Conservation (phyloP, 2,113 vertebrate species). For the Heterochromis multidens region DNA sequence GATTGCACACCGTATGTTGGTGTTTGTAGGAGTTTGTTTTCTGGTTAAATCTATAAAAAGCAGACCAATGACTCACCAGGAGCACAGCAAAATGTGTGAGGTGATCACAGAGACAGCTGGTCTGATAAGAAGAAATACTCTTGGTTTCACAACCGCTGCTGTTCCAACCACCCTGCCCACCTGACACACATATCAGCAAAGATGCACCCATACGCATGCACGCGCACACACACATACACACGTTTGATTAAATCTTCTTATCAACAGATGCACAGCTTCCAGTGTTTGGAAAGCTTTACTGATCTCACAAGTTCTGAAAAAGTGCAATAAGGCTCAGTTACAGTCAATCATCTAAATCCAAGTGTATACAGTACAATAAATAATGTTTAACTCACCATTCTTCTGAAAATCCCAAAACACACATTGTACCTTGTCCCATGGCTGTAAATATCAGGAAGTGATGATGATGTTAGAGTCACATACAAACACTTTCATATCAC, state of each 20-base stretch:
- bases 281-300: neutral
- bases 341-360: neutral
- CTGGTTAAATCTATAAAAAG: neutral
- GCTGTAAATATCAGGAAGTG: constrained; percentile 64
- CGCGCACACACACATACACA: constrained; percentile 15
- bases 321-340: neutral
- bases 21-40: constrained; percentile 1
- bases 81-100: constrained; percentile 92
- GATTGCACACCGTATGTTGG: neutral
- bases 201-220: constrained; percentile 46
- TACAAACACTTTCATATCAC: neutral
- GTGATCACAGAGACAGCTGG: constrained; percentile 87
- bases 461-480: neutral
- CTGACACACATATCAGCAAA: constrained; percentile 63
- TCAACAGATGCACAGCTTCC: neutral
- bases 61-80: constrained; percentile 78
- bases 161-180: constrained; percentile 86
- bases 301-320: neutral
- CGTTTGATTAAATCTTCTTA: neutral
- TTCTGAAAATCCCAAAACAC: constrained; percentile 85
- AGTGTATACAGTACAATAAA: neutral
- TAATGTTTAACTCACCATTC: constrained; percentile 74
- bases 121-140: constrained; percentile 74
- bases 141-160: constrained; percentile 76
- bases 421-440: constrained; percentile 64